phyloP scores from a whole-genome alignment of 2,888 invertebrate species.

The Tinea semifulvella region DNA sequence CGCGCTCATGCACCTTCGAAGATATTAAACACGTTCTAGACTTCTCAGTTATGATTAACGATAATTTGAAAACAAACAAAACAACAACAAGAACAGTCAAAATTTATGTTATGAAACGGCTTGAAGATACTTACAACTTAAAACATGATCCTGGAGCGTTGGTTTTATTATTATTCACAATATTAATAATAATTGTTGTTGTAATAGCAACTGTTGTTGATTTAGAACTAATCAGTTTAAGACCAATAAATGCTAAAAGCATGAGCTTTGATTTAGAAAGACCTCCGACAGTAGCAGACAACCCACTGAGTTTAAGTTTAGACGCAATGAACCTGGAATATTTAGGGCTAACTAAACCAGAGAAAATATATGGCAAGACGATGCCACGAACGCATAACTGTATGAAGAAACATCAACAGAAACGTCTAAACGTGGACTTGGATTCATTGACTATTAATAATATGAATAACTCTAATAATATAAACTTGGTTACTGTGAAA shows the following conservation, averaged over 20 bases:
- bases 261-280: slow-evolving; percentile 48
- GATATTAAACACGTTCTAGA: slow-evolving; percentile 55
- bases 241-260: slow-evolving; percentile 29
- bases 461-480: slow-evolving; percentile 31
- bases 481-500: slow-evolving; percentile 38
- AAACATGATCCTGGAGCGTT: slow-evolving; percentile 38
- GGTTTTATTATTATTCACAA: slow-evolving; percentile 32
- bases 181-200: slow-evolving; percentile 34
- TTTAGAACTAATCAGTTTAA: slow-evolving; percentile 37
- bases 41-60: slow-evolving; percentile 54
- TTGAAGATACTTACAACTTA: slow-evolving; percentile 34
- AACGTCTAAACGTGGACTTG: slow-evolving; percentile 21
- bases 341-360: slow-evolving; percentile 1
- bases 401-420: slow-evolving; percentile 24
- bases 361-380: slow-evolving; percentile 2
- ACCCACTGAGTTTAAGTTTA: slow-evolving; percentile 16
- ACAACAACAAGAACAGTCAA: slow-evolving; percentile 40
- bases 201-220: slow-evolving; percentile 55
- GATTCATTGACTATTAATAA: slow-evolving; percentile 27
- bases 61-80: slow-evolving; percentile 42
- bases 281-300: slow-evolving; percentile 26
- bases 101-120: slow-evolving; percentile 33
- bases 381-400: slow-evolving; percentile 19
- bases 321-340: slow-evolving; percentile 14
- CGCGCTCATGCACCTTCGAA: slow-evolving; percentile 43